Percentiles rank a stretch among this genome's conserved stretches.
Conservation (phyloP, 2,888 invertebrate genomes). For the Atrina japonica region DNA sequence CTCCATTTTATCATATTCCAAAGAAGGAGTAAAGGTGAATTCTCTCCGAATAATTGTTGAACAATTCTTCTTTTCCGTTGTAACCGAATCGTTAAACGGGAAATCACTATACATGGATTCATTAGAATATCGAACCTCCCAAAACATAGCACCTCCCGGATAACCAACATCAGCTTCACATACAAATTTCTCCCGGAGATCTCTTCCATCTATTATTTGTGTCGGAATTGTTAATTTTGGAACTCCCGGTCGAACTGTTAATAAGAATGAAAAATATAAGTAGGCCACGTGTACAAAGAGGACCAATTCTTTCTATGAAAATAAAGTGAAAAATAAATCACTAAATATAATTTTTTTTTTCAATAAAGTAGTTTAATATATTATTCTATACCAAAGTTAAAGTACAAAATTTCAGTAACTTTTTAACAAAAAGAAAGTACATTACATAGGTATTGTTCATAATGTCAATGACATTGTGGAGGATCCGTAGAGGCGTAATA, state of each 20-base stretch:
- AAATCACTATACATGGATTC: conserved; percentile 22
- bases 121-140: conserved; percentile 34
- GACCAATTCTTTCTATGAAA: no score
- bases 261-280: background rate
- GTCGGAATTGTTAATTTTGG: conserved; percentile 47
- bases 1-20: conserved; percentile 42
- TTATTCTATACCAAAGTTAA: background rate
- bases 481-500: no score
- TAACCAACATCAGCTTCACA: conserved; percentile 55
- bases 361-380: background rate
- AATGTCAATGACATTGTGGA: no score
- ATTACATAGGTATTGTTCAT: no score
- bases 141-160: conserved; percentile 43
- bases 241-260: conserved; percentile 48
- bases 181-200: conserved; percentile 34
- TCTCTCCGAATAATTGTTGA: conserved; percentile 23
- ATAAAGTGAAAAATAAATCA: background rate
- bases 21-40: conserved; percentile 40
- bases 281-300: no score
- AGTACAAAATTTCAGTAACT: background rate
- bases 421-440: no score
- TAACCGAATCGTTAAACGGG: conserved; percentile 28
- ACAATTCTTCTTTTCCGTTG: conserved; percentile 24
- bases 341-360: background rate
- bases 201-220: conserved; percentile 47